Evolutionary conservation across 2,113 vertebrate species (phyloP), one percentile per base, ranked within the genome.

Genomic region (Bungarus multicinctus): DNA sequence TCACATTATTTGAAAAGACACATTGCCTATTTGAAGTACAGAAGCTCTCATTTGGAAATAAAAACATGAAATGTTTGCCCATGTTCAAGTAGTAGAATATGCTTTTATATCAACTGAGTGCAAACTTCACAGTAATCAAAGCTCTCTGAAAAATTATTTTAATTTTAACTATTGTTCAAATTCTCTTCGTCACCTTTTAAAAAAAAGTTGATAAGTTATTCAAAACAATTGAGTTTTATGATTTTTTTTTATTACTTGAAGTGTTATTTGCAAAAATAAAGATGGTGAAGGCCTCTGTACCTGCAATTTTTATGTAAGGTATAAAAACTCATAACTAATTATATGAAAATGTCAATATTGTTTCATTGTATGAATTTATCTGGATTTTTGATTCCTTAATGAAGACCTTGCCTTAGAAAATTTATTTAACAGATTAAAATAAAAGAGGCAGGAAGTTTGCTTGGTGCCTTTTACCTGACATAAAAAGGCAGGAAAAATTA

Each of bases 221-320:
- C 43, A 89, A 87, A 89, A 39, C 93, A n/a, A 0, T 0, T 90
- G 55, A 20, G 45, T 34, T 92, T 12, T 45, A 30, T 0, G 14
- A 27, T 60, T 14, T 55, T 93, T 55, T 93, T 91, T 10, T 52
- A 57, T 94, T 85, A 94, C 92, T 74, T 93, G 0, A 91, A 1
- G 22, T 85, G 74, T 94, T 92, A 87, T 89, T 27, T 39, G 91
- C 58, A 91, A 85, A 58, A 16, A 3, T 85, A 55, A 60, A 30
- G 18, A 20, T 81, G n/a, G 23, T 90, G 45, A 95, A 93, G 87
- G 91, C 47, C 85, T 27, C 25, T 88, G 0, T 94, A n/a, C 90
- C 34, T 91, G 45, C n/a, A 88, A 0, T 39, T 25, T 34, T 91
- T 91, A 47, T 27, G 34, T 87, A 81, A 88, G 74, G 30, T 91